These are phyloP conservation scores for Laodelphax striatellus DNA, from an alignment of 1,140 invertebrate genomes.

Conservation along the genomic window DNA sequence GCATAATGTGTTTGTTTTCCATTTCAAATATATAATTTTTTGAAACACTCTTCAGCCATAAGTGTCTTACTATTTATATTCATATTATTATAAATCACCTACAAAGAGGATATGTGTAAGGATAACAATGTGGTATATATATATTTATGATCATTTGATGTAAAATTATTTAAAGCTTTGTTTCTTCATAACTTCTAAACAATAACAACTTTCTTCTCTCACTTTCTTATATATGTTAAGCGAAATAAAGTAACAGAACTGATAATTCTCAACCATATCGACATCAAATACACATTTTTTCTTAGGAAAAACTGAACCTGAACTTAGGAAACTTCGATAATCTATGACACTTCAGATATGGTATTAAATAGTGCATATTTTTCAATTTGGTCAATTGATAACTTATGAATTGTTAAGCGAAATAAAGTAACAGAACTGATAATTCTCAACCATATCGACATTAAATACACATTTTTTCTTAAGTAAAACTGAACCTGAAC, in stretches of 20 bases:
- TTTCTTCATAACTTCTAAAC: slow-evolving; percentile 13
- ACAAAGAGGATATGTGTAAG: slow-evolving; percentile 17
- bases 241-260: too few species aligned
- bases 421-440: background rate
- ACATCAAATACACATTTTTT: slow-evolving; percentile 14
- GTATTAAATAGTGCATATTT: background rate
- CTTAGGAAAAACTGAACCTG: too few species aligned
- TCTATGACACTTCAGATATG: slow-evolving; percentile 12
- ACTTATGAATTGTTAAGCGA: background rate
- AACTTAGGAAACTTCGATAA: slow-evolving; percentile 9
- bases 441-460: slow-evolving; percentile 11
- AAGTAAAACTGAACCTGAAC: too few species aligned
- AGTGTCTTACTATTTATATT: slow-evolving; percentile 8
- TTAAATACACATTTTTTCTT: slow-evolving; percentile 11
- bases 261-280: slow-evolving; percentile 9
- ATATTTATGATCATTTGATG: slow-evolving; percentile 6
- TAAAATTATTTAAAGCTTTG: too few species aligned
- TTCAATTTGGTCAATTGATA: slow-evolving; percentile 17
- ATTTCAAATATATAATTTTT: background rate
- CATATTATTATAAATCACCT: background rate
- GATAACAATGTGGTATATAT: slow-evolving; percentile 16
- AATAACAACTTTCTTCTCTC: slow-evolving; percentile 7
- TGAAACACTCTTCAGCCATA: background rate
- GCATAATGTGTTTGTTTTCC: slow-evolving; percentile 10
- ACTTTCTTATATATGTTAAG: background rate